A percentile compares a stretch with the other conserved stretches of the same genome.
These are phyloP conservation scores for Andrena marginata DNA, from an alignment of 2,888 invertebrate species.

Conservation along the genomic window DNA sequence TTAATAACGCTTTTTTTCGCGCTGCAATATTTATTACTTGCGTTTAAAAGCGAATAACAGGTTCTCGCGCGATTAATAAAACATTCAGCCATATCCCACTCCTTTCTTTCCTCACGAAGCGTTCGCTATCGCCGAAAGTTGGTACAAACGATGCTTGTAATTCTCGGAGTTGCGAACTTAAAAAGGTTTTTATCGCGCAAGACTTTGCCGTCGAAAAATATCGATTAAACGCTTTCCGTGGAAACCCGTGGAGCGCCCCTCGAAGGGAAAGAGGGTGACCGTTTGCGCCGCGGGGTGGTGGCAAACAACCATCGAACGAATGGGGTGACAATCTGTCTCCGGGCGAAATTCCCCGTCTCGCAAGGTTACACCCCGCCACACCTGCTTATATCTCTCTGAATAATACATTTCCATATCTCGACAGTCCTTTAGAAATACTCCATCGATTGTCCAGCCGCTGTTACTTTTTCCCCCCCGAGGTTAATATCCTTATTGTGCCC, in stretches of 20 bases:
- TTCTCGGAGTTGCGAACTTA: not conserved
- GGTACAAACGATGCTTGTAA: not conserved
- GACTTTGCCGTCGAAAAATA: slow-evolving; percentile 25
- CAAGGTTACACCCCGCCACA: slow-evolving; percentile 7
- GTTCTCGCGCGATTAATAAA: not conserved
- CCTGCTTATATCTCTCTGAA: not conserved
- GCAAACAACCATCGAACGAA: slow-evolving; percentile 35
- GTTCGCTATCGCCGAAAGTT: not conserved
- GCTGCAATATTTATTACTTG: too few species aligned
- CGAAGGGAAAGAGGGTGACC: slow-evolving; percentile 39
- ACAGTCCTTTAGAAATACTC: not conserved
- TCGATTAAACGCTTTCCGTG: slow-evolving; percentile 45
- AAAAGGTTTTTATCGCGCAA: not conserved
- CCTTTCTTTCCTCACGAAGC: not conserved
- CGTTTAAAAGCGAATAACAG: too few species aligned
- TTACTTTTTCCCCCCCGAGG: too few species aligned
- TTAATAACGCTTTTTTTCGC: too few species aligned
- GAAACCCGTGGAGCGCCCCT: slow-evolving; percentile 24
- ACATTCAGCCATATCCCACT: not conserved
- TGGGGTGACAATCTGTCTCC: slow-evolving; percentile 30
- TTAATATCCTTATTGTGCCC: not conserved
- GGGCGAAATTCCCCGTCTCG: slow-evolving; percentile 26
- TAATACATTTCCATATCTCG: not conserved
- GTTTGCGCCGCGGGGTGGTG: slow-evolving; percentile 27
- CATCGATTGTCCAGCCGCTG: not conserved